Evolutionary conservation across 1,140 invertebrate species (phyloP).

Genomic region (Ceratosolen fusciceps): DNA sequence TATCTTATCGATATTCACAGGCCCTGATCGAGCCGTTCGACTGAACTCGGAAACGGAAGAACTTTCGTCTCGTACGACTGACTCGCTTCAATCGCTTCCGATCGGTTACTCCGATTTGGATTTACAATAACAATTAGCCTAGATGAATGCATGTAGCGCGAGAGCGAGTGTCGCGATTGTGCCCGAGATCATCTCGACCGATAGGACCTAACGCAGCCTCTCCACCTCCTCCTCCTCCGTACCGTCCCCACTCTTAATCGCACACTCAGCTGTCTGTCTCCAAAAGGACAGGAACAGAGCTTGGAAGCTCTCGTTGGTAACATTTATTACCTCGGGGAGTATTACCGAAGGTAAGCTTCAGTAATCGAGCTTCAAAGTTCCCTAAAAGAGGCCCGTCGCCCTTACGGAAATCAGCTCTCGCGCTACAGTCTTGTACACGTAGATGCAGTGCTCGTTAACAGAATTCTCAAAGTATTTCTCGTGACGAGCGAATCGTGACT

Average conservation of each 20-base stretch:
- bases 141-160: conserved; percentile 57
- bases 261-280: no score
- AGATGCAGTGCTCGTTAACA: no score
- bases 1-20: no score
- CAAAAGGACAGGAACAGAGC: conserved; percentile 11
- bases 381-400: conserved; percentile 22
- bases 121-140: conserved; percentile 32
- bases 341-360: not conserved
- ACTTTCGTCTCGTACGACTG: no score
- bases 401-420: conserved; percentile 44
- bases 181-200: conserved; percentile 11
- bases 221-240: not conserved
- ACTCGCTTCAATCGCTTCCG: not conserved
- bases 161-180: conserved; percentile 51
- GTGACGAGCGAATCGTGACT: conserved; percentile 24
- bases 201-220: conserved; percentile 2
- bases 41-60: no score
- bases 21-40: no score
- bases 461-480: no score
- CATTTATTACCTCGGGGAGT: no score
- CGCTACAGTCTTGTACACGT: conserved; percentile 56
- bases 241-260: not conserved
- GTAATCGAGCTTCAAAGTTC: conserved; percentile 31
- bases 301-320: conserved; percentile 24
- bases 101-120: conserved; percentile 59